Evolutionary conservation across 2,888 invertebrate species (phyloP).

Genomic region (Limnephilus auricula): DNA sequence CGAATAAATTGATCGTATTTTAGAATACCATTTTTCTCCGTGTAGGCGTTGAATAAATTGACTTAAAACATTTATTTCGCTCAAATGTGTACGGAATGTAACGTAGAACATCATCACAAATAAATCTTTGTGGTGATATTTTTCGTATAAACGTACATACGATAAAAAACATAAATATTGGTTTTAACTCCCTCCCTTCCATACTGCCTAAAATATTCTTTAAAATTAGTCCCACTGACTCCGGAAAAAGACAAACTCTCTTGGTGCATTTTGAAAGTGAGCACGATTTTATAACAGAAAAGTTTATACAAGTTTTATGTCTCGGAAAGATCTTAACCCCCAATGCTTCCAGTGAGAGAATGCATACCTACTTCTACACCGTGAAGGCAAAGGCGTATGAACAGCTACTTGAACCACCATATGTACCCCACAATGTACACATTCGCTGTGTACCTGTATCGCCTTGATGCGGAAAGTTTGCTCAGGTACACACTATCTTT

Average conservation of each 20-base stretch:
- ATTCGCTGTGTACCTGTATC: not conserved
- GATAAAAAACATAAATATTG: too few species aligned
- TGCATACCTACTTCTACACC: not conserved
- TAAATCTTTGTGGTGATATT: not conserved
- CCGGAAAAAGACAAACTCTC: not conserved
- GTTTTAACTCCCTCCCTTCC: not conserved
- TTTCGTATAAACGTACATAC: not conserved
- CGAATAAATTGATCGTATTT: too few species aligned
- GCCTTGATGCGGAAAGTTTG: constrained; percentile 18
- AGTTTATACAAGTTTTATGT: not conserved
- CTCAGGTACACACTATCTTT: constrained; percentile 7
- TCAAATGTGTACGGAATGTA: not conserved
- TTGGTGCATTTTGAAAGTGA: not conserved
- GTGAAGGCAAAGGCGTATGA: not conserved
- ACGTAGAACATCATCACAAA: not conserved
- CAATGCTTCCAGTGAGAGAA: not conserved
- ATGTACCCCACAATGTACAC: not conserved
- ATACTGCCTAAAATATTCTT: too few species aligned
- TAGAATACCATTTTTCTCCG: too few species aligned
- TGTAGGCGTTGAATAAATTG: too few species aligned
- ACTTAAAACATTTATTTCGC: too few species aligned
- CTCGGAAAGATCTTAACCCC: not conserved
- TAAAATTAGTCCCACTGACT: not conserved
- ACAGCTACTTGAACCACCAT: not conserved
- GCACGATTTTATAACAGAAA: not conserved